These are phyloP conservation scores for Beris morrisii DNA, from an alignment of 2,888 invertebrate species.

Conservation along the genomic window DNA sequence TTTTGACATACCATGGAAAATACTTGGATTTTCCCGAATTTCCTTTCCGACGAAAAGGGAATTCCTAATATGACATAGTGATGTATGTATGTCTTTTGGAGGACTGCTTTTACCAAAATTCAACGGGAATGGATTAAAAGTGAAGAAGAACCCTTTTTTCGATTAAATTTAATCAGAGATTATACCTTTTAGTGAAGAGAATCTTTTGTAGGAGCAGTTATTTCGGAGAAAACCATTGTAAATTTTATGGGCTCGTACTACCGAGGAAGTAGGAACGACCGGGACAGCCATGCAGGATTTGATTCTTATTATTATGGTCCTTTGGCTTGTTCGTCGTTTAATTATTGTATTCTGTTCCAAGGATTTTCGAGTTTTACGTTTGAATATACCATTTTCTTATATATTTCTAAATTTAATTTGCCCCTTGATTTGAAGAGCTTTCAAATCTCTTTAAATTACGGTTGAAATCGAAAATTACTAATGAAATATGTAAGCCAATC, in stretches of 20 bases:
- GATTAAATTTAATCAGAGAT: constrained; percentile 29
- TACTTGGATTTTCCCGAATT: neutral
- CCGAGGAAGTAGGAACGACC: too few species aligned
- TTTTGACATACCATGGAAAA: constrained; percentile 17
- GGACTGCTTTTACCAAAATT: neutral
- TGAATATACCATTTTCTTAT: too few species aligned
- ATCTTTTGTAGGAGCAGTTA: constrained; percentile 21
- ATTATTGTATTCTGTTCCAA: too few species aligned
- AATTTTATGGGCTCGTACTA: neutral
- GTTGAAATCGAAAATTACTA: too few species aligned
- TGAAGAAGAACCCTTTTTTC: constrained; percentile 22
- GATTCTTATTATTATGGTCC: too few species aligned
- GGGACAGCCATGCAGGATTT: too few species aligned
- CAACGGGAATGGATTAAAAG: constrained; percentile 22
- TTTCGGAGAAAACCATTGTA: constrained; percentile 1
- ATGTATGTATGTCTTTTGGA: neutral
- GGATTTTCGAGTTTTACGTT: too few species aligned
- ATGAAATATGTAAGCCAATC: too few species aligned
- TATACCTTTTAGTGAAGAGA: constrained; percentile 21
- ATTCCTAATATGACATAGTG: constrained; percentile 23
- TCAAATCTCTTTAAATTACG: too few species aligned
- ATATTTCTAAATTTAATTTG: too few species aligned
- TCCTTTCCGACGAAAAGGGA: constrained; percentile 8
- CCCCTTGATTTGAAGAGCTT: too few species aligned
- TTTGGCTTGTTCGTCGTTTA: too few species aligned